A percentile compares a stretch with the other conserved stretches of the same genome.
Evolutionary conservation across 1,140 invertebrate species (phyloP).

Genomic region (Pogonomyrmex californicus): DNA sequence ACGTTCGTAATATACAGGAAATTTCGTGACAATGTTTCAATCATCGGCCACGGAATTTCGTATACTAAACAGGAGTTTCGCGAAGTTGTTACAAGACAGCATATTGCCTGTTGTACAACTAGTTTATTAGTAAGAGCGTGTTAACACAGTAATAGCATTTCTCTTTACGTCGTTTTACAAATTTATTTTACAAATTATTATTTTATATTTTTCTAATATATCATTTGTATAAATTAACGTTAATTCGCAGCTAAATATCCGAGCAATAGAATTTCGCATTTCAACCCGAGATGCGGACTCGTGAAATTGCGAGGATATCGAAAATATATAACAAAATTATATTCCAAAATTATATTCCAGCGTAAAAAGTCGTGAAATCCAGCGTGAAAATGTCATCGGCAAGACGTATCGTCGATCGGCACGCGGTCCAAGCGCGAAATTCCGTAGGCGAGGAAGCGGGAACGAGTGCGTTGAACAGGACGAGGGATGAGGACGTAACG

Average conservation of each 20-base stretch:
- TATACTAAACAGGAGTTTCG: background rate
- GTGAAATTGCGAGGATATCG: background rate
- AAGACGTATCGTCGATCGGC: constrained; percentile 3
- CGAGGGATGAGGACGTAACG: background rate
- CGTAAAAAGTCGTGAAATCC: background rate
- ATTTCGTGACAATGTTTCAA: constrained; percentile 3
- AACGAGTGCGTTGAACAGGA: constrained; percentile 1
- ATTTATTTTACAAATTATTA: background rate
- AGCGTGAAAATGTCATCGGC: constrained; percentile 1
- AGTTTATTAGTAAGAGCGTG: background rate
- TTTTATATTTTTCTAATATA: background rate
- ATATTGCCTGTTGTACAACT: background rate
- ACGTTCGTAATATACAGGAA: background rate
- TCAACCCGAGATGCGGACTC: background rate
- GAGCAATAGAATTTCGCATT: background rate
- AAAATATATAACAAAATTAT: constrained; percentile 14
- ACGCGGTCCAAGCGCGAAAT: constrained; percentile 33
- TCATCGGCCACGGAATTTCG: constrained; percentile 9
- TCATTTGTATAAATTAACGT: background rate
- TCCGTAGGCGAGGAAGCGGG: background rate
- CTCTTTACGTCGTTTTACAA: background rate
- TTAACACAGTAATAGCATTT: background rate
- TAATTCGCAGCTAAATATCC: background rate
- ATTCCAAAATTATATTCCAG: too few relatives aligned
- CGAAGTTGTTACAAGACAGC: constrained; percentile 2